Evolutionary conservation across 2,113 vertebrate genomes (phyloP).

Genomic region (Mastomys natalensis): DNA sequence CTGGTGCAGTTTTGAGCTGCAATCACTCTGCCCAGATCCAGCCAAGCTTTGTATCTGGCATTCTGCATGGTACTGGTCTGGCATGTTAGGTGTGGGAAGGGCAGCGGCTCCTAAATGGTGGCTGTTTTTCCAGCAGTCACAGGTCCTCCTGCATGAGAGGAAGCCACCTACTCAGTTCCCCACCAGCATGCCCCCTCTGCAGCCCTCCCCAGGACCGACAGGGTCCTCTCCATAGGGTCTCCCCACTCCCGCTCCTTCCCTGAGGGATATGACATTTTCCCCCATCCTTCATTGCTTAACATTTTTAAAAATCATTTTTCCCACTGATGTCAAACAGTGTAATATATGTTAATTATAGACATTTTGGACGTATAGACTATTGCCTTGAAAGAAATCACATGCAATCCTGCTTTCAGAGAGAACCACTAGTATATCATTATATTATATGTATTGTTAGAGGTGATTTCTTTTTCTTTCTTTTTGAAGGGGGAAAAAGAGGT

Average conservation of each 20-base stretch:
- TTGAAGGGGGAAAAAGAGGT: too few relatives aligned
- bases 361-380: not conserved
- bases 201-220: not conserved
- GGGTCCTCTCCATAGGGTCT: too few relatives aligned
- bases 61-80: conserved; percentile 8
- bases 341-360: not conserved
- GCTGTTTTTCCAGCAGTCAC: conserved; percentile 25
- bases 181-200: fast-evolving
- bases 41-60: not conserved
- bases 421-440: not conserved
- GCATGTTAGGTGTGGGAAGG: not conserved
- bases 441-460: not conserved
- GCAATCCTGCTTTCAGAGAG: not conserved
- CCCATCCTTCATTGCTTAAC: not conserved
- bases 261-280: not conserved
- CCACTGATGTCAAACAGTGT: not conserved
- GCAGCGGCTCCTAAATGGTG: not conserved
- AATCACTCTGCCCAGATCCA: not conserved
- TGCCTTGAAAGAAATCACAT: not conserved
- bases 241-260: not conserved
- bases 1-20: not conserved
- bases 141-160: not conserved
- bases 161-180: not conserved
- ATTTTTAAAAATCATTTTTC: conserved; percentile 11
- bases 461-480: not conserved